Conservation (phyloP, 2,113 vertebrate species). For the Myotis davidii region DNA sequence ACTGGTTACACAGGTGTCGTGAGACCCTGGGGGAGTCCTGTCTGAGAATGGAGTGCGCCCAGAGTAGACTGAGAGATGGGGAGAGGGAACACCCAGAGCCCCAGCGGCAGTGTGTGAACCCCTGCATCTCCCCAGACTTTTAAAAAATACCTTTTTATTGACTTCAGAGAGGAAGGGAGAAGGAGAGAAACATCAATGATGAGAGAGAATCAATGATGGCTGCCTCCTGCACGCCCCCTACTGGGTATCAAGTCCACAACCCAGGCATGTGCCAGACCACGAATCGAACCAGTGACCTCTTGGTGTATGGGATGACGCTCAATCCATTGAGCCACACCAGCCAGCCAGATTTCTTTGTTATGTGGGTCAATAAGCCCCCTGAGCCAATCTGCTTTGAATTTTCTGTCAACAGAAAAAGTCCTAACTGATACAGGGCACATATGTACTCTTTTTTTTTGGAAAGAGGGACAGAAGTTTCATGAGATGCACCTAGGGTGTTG, state of each 20-base stretch:
- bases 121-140: neutral
- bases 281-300: too few relatives aligned
- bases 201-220: too few relatives aligned
- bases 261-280: too few relatives aligned
- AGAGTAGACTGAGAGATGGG: too few relatives aligned
- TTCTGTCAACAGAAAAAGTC: neutral
- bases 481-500: neutral
- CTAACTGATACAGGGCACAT: accelerated
- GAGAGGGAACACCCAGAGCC: neutral
- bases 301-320: too few relatives aligned
- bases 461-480: neutral
- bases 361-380: neutral
- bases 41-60: neutral
- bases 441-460: neutral
- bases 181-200: too few relatives aligned
- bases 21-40: neutral
- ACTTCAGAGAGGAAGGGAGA: too few relatives aligned
- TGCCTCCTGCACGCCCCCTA: too few relatives aligned
- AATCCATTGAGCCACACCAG: too few relatives aligned
- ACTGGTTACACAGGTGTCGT: neutral
- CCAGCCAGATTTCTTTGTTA: neutral
- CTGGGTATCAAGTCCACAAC: too few relatives aligned
- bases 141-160: neutral
- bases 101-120: neutral
- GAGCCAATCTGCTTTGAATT: neutral